These are phyloP conservation scores for Heliconius ismenius DNA, from an alignment of 2,888 invertebrate genomes.

Conservation along the genomic window DNA sequence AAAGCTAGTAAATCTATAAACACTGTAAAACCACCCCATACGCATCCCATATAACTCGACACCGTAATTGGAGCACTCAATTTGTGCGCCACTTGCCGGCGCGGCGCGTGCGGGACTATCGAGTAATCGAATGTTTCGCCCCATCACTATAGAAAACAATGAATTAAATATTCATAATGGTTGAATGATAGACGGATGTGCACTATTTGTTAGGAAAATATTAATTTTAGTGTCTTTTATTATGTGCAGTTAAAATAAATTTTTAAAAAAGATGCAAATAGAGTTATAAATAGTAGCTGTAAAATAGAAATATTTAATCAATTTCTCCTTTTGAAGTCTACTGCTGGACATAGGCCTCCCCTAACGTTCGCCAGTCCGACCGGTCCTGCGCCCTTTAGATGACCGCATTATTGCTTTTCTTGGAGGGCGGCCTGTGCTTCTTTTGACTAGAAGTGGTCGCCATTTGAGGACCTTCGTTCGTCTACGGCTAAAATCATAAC, in stretches of 20 bases:
- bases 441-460: no score
- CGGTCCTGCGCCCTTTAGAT: no score
- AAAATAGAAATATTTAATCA: no score
- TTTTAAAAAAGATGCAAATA: no score
- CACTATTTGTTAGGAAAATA: constrained; percentile 18
- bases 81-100: constrained; percentile 73
- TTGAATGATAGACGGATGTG: constrained; percentile 33
- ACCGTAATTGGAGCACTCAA: constrained; percentile 81
- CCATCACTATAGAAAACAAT: constrained; percentile 56
- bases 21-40: constrained; percentile 35
- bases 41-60: constrained; percentile 57
- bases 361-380: no score
- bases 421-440: no score
- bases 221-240: not conserved
- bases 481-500: no score
- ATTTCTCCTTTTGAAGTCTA: no score
- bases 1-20: not conserved
- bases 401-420: no score
- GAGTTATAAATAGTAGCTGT: no score
- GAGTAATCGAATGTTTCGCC: constrained; percentile 63
- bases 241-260: not conserved
- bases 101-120: constrained; percentile 65
- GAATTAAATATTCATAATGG: constrained; percentile 47
- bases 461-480: no score
- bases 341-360: no score